phyloP scores from a whole-genome alignment of 2,888 invertebrate genomes.

The Bellardia pandia region DNA sequence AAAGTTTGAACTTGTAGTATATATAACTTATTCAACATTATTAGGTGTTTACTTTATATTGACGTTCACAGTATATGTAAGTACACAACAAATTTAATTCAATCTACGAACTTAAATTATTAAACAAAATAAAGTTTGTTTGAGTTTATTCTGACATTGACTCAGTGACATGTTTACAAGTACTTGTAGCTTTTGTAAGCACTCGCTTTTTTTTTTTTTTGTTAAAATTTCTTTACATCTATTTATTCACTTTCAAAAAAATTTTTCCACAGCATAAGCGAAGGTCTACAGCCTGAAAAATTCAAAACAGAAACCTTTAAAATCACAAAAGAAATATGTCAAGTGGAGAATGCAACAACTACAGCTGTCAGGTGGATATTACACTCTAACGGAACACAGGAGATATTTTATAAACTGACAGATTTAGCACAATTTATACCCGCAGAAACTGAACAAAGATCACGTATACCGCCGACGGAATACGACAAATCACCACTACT shows the following conservation, averaged over 20 bases:
- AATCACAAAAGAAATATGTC: constrained; percentile 80
- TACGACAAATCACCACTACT: constrained; percentile 86
- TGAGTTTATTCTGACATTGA: too few relatives aligned
- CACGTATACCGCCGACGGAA: constrained; percentile 92
- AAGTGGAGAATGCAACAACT: neutral
- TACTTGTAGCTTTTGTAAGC: neutral
- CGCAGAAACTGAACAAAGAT: constrained; percentile 78
- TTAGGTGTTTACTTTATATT: too few relatives aligned
- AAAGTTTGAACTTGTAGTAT: too few relatives aligned
- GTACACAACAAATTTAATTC: too few relatives aligned
- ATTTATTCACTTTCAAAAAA: neutral
- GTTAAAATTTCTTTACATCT: neutral
- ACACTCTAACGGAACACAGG: constrained; percentile 77
- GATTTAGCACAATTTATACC: constrained; percentile 81
- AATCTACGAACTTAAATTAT: too few relatives aligned
- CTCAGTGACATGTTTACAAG: too few relatives aligned
- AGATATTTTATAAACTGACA: constrained; percentile 78
- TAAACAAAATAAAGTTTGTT: too few relatives aligned
- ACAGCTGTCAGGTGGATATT: constrained; percentile 79
- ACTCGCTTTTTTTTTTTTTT: neutral
- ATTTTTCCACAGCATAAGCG: constrained; percentile 53
- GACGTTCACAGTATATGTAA: too few relatives aligned
- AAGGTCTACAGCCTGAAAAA: constrained; percentile 70
- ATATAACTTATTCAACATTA: too few relatives aligned
- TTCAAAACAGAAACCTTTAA: constrained; percentile 88